Conservation (phyloP, 2,888 invertebrate species). For the Spodoptera exigua region DNA sequence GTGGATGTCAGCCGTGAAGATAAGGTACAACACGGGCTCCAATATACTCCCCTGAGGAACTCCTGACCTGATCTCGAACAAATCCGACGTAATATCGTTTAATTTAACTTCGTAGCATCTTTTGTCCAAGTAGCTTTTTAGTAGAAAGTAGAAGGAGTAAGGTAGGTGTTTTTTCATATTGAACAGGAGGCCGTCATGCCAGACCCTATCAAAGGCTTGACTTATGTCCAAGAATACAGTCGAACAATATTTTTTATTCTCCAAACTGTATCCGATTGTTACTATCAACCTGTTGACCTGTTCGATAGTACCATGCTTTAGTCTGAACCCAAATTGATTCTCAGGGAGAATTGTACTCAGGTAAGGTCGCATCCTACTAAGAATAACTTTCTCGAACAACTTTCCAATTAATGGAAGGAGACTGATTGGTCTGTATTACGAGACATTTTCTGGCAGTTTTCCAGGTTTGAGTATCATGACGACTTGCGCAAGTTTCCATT, state of each 20-base stretch:
- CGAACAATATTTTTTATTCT: constrained; percentile 5
- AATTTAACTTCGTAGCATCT: constrained; percentile 1
- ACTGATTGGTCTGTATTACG: constrained; percentile 8
- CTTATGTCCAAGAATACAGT: constrained; percentile 1
- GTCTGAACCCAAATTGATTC: constrained; percentile 3
- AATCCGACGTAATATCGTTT: background rate
- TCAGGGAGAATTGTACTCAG: background rate
- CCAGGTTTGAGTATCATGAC: constrained; percentile 7
- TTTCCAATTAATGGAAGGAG: constrained; percentile 4
- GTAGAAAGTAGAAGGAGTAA: background rate
- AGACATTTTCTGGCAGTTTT: background rate
- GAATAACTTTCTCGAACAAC: constrained; percentile 1
- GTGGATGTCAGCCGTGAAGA: constrained; percentile 1
- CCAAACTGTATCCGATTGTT: background rate
- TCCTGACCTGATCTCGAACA: constrained; percentile 1
- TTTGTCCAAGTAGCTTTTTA: background rate
- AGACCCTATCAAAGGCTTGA: constrained; percentile 3
- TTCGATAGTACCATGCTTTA: constrained; percentile 2
- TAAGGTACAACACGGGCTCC: background rate
- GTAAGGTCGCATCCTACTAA: constrained; percentile 1
- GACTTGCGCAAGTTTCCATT: constrained; percentile 1
- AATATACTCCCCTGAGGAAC: constrained; percentile 4
- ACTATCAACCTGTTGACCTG: background rate
- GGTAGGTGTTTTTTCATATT: background rate
- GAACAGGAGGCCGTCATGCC: background rate